These are phyloP conservation scores for Tinea semifulvella DNA, from an alignment of 2,888 invertebrate genomes.

Conservation along the genomic window DNA sequence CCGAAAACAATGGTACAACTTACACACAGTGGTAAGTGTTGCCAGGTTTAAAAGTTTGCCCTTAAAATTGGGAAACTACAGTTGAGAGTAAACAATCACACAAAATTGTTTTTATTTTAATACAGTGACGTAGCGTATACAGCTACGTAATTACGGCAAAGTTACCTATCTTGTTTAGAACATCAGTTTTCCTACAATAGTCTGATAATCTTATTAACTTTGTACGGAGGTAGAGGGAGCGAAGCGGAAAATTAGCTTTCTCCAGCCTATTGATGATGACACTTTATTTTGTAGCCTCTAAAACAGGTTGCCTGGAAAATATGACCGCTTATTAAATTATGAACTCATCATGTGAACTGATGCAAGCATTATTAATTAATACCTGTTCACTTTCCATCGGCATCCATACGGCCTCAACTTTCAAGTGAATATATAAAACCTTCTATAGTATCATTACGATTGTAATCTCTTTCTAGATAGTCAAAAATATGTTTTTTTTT, in stretches of 20 bases:
- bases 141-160: too few relatives aligned
- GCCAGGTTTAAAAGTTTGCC: too few relatives aligned
- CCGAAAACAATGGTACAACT: too few relatives aligned
- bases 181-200: conserved; percentile 6
- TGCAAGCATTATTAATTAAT: conserved; percentile 7
- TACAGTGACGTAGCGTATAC: too few relatives aligned
- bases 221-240: conserved; percentile 2
- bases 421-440: too few relatives aligned
- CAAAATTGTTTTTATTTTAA: too few relatives aligned
- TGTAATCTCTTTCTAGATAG: too few relatives aligned
- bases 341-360: conserved; percentile 13
- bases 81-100: too few relatives aligned
- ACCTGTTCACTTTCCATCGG: conserved; percentile 1
- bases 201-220: conserved; percentile 10
- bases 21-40: too few relatives aligned
- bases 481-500: too few relatives aligned
- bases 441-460: too few relatives aligned
- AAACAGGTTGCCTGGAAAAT: conserved; percentile 23
- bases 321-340: conserved; percentile 12
- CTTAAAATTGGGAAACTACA: too few relatives aligned
- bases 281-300: conserved; percentile 13
- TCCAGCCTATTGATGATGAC: conserved; percentile 6
- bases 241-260: conserved; percentile 13
- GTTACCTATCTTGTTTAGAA: background rate
- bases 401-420: background rate